Evolutionary conservation across 1,140 invertebrate genomes (phyloP).

Genomic region (Ptiloglossa arizonensis): DNA sequence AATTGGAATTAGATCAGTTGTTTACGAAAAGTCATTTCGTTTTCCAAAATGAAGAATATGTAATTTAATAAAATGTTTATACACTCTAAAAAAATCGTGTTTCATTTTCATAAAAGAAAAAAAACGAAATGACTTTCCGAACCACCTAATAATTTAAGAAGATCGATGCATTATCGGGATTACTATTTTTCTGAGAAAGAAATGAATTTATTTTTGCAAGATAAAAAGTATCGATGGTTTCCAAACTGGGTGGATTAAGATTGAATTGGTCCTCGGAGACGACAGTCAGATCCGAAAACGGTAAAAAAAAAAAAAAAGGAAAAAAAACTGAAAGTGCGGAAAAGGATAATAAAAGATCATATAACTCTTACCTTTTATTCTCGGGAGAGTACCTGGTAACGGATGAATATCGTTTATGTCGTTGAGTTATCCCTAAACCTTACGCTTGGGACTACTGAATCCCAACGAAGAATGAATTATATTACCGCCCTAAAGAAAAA

Average conservation of each 20-base stretch:
- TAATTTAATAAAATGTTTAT: no score
- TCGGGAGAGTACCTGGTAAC: constrained; percentile 39
- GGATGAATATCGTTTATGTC: constrained; percentile 60
- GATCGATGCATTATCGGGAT: no score
- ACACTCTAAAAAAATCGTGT: no score
- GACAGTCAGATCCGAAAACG: not conserved
- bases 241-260: constrained; percentile 60
- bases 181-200: not conserved
- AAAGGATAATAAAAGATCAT: constrained; percentile 62
- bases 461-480: constrained; percentile 49
- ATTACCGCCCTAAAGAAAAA: constrained; percentile 8
- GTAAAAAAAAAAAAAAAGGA: constrained; percentile 36
- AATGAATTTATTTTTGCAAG: not conserved
- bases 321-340: constrained; percentile 44
- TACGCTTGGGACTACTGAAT: constrained; percentile 54
- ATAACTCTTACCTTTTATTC: constrained; percentile 53
- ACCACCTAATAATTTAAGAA: no score
- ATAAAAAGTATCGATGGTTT: not conserved
- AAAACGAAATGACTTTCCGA: no score
- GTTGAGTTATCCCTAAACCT: constrained; percentile 62
- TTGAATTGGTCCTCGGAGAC: constrained; percentile 70
- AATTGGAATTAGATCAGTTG: no score
- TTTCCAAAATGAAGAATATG: no score
- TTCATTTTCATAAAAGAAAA: no score
- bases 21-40: no score